A percentile compares a stretch with the other conserved stretches of the same genome.
Evolutionary conservation across 2,888 invertebrate genomes (phyloP).

Genomic region (Saturnia pavonia): DNA sequence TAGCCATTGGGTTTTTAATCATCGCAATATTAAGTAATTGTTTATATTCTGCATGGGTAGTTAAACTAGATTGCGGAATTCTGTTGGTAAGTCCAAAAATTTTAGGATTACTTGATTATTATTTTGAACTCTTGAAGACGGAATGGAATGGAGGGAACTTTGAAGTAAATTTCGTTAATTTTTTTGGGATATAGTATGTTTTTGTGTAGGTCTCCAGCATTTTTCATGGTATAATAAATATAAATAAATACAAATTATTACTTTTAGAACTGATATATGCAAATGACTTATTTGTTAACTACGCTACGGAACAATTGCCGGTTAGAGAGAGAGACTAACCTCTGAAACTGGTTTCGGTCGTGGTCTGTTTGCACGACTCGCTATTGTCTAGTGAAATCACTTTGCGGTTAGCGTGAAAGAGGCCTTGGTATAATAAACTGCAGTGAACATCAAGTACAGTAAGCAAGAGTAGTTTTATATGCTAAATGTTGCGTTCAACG

Average conservation of each 20-base stretch:
- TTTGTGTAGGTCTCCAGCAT: neutral
- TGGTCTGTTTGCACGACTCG: slow-evolving; percentile 61
- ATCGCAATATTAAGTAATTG: too few relatives aligned
- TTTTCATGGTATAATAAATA: neutral
- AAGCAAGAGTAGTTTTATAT: neutral
- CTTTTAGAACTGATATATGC: neutral
- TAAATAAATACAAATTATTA: neutral
- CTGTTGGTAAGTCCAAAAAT: too few relatives aligned
- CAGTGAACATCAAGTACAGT: neutral
- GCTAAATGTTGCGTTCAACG: neutral
- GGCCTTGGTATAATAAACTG: slow-evolving; percentile 12
- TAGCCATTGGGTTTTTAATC: neutral
- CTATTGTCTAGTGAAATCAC: slow-evolving; percentile 66
- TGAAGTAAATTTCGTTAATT: too few relatives aligned
- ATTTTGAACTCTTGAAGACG: too few relatives aligned
- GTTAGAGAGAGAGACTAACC: slow-evolving; percentile 34
- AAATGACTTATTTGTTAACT: slow-evolving; percentile 1
- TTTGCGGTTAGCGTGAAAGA: slow-evolving; percentile 39
- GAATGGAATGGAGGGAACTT: too few relatives aligned
- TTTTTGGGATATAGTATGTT: neutral
- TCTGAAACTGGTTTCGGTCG: slow-evolving; percentile 59
- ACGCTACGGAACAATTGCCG: slow-evolving; percentile 13
- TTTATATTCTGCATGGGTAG: too few relatives aligned
- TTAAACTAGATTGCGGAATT: too few relatives aligned
- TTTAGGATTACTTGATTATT: too few relatives aligned